phyloP scores from a whole-genome alignment of 2,797 vertebrate genomes.

The Lepidocolaptes lacrymiger region DNA sequence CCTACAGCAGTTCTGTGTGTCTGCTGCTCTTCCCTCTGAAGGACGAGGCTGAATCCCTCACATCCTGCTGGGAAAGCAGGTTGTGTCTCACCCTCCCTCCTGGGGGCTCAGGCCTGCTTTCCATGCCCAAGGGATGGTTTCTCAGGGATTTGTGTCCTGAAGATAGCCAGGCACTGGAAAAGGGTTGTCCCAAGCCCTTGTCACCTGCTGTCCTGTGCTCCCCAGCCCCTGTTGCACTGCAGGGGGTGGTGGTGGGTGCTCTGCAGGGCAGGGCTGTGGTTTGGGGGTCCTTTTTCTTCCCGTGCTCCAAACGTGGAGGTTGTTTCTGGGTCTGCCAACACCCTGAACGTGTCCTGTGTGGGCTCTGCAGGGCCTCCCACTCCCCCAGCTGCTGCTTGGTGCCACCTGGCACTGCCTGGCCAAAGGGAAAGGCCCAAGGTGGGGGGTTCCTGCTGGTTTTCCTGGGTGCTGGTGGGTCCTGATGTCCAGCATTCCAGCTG shows the following conservation, averaged over 20 bases:
- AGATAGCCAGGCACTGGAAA: background rate
- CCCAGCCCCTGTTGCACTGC: background rate
- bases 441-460: background rate
- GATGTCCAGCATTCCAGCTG: too few relatives aligned
- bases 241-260: background rate
- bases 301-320: background rate
- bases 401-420: background rate
- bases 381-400: fast-evolving
- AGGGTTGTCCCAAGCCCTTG: fast-evolving
- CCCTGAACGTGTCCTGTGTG: background rate
- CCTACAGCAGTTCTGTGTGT: background rate
- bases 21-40: constrained; percentile 31
- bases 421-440: fast-evolving
- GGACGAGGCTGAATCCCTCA: background rate
- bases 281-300: background rate
- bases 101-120: background rate
- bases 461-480: too few relatives aligned
- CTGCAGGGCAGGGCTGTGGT: background rate
- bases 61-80: background rate
- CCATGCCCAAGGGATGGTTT: background rate
- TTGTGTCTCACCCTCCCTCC: background rate
- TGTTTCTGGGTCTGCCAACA: background rate
- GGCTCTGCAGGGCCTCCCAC: background rate
- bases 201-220: background rate
- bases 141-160: background rate